Evolutionary conservation across 2,113 vertebrate species (phyloP).

Genomic region (Coryphaenoides rupestris): DNA sequence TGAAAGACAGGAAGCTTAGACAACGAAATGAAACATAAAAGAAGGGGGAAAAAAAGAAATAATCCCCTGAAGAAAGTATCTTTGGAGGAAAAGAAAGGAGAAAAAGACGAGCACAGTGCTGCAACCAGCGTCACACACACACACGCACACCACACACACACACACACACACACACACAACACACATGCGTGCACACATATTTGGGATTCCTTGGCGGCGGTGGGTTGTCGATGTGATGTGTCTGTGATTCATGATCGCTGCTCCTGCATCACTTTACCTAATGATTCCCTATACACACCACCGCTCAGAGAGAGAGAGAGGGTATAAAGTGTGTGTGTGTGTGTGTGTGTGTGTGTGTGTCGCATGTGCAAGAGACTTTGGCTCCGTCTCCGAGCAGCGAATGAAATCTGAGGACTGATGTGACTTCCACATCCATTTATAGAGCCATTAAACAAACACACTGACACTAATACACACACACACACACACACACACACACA

Average conservation of each 20-base stretch:
- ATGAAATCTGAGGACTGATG: constrained; percentile 52
- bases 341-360: constrained; percentile 3
- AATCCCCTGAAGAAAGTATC: too few relatives aligned
- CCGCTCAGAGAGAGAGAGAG: constrained; percentile 25
- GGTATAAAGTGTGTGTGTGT: constrained; percentile 18
- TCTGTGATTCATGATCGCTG: constrained; percentile 71
- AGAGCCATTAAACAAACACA: constrained; percentile 55
- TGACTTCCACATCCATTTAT: constrained; percentile 63
- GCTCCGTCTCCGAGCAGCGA: constrained; percentile 18
- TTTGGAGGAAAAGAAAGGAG: constrained; percentile 41
- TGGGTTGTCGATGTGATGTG: constrained; percentile 68
- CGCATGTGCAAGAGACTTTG: not conserved
- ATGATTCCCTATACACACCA: constrained; percentile 64
- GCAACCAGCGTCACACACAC: constrained; percentile 28
- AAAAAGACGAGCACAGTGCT: constrained; percentile 10
- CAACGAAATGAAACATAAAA: too few relatives aligned
- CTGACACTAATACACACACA: constrained; percentile 15
- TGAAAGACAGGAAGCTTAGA: too few relatives aligned
- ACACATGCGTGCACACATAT: constrained; percentile 5
- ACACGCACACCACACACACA: constrained; percentile 28
- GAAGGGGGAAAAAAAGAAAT: too few relatives aligned
- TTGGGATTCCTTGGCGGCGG: constrained; percentile 57
- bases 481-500: constrained; percentile 9
- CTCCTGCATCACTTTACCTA: constrained; percentile 71
- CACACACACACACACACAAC: constrained; percentile 33